Base-by-base conservation (phyloP, 2,797 vertebrate species). In the Acanthiza pusilla region DNA sequence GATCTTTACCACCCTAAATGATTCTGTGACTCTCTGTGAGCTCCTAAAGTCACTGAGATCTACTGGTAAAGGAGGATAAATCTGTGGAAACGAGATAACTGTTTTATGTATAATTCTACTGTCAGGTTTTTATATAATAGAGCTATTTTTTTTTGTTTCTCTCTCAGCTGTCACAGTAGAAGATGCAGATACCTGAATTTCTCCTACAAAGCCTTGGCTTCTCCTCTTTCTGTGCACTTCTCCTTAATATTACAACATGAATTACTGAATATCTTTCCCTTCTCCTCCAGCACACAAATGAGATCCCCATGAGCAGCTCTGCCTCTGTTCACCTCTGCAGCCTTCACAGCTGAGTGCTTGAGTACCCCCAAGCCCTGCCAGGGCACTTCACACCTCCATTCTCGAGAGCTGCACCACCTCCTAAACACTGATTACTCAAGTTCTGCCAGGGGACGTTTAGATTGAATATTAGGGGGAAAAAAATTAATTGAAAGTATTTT, bases 121-220 rank as follows among this genome's bases (percentile, higher is more conserved):
- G 20, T 20, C n/a, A 43, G 19, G 23, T 47, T 60, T 88, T 43
- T n/a, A 7, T 23, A 22, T 10, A 47, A 5, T 25, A 58, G 25
- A 77, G 3, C 4, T 10, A 48, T 9, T 27, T 14, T 60, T 25
- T 32, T 29, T 40, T 38, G 38, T 38, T 10, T 40, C 34, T 36
- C 5, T 67, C 29, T 66, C 43, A 27, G 6, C 26, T 75, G 3
- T 13, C 16, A 9, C 0, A 0, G 29, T 12, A 61, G 29, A 80
- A 71, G 26, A 70, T 34, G 15, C 2, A 62, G 9, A 70, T 6
- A 55, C 8, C 43, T 50, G 5, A 43, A 30, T 26, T 27, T 74
- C 71, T 67, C 43, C 51, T 66, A 63, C 13, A 58, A 47, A 79
- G 1, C 11, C 8, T 65, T 66, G 30, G 2, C 7, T 79, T 92